These are phyloP conservation scores for Argyra leucocephala DNA, from an alignment of 2,888 invertebrate genomes.

Conservation along the genomic window DNA sequence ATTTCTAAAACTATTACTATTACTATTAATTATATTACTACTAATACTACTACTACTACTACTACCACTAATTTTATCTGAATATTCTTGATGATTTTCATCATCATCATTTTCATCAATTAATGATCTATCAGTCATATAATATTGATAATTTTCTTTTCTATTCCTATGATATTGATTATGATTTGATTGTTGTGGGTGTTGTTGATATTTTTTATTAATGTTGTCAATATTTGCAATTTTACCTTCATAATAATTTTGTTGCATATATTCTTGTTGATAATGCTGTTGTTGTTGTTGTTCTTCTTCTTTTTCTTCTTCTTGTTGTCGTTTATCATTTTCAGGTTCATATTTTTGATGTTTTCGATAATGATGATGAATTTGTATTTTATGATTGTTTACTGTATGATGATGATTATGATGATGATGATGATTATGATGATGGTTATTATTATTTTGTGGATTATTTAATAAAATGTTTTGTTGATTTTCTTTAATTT, in stretches of 20 bases:
- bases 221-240: neutral
- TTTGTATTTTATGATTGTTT: neutral
- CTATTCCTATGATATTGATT: conserved; percentile 15
- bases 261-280: neutral
- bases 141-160: neutral
- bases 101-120: neutral
- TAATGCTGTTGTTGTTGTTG: neutral
- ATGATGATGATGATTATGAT: neutral
- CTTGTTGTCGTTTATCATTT: neutral
- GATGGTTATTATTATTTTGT: neutral
- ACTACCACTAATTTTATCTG: neutral
- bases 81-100: neutral
- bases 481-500: neutral
- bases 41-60: neutral
- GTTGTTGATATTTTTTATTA: neutral
- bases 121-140: neutral
- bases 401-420: neutral
- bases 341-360: conserved; percentile 1
- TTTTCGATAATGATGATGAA: neutral
- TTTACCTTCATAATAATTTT: neutral
- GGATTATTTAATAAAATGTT: neutral
- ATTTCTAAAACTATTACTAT: neutral
- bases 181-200: conserved; percentile 18
- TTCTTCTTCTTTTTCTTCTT: neutral
- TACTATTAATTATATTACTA: neutral